phyloP scores from a whole-genome alignment of 2,797 vertebrate species.

The Rhincodon typus region DNA sequence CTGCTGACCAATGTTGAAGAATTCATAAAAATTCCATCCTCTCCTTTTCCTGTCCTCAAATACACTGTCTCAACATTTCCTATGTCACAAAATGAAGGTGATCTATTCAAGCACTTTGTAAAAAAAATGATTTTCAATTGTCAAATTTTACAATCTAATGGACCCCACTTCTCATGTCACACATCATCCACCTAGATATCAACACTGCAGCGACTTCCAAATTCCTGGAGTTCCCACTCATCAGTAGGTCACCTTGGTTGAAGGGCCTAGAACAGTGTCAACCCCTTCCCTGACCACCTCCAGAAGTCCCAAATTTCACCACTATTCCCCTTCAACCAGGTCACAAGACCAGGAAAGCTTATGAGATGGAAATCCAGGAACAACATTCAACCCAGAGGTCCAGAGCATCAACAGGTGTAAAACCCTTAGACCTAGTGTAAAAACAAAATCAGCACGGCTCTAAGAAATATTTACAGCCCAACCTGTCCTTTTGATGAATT shows the following conservation, averaged over 20 bases:
- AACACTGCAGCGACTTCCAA: not conserved
- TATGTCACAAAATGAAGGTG: not conserved
- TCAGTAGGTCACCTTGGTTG: too few relatives aligned
- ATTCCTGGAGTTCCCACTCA: too few relatives aligned
- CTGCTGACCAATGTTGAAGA: not conserved
- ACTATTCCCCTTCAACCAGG: not conserved
- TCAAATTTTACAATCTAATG: not conserved
- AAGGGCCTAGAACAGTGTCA: too few relatives aligned
- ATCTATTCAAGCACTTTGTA: not conserved
- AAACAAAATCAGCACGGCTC: not conserved
- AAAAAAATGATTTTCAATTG: not conserved
- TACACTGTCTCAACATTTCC: not conserved
- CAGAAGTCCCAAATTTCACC: too few relatives aligned
- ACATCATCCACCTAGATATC: not conserved
- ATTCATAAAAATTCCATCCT: not conserved
- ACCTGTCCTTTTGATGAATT: not conserved
- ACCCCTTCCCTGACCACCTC: too few relatives aligned
- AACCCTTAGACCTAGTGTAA: not conserved
- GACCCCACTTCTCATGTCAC: not conserved
- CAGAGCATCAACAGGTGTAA: not conserved
- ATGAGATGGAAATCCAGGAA: not conserved
- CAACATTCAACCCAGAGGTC: not conserved
- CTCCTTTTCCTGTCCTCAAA: not conserved
- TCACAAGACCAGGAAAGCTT: not conserved
- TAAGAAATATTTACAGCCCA: not conserved